Percentiles rank a stretch among this genome's conserved stretches.
Conservation (phyloP, 2,797 vertebrate genomes). For the Sebastes minor region DNA sequence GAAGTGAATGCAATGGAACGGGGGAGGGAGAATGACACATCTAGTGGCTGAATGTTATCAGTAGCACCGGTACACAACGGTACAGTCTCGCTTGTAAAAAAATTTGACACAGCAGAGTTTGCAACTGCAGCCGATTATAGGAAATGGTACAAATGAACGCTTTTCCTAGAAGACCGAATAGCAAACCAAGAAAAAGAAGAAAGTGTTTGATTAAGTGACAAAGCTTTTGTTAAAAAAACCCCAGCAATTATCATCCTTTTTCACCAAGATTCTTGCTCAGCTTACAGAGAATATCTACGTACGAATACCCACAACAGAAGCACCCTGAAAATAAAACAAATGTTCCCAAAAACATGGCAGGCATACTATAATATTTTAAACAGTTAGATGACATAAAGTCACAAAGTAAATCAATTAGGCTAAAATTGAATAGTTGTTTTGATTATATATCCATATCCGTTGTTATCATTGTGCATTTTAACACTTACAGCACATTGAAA, state of each 20-base stretch:
- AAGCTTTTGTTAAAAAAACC: background rate
- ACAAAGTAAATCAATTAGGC: no score
- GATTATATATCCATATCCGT: no score
- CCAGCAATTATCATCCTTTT: background rate
- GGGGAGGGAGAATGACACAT: no score
- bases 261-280: background rate
- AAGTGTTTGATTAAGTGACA: background rate
- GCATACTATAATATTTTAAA: no score
- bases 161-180: background rate
- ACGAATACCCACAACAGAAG: background rate
- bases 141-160: background rate
- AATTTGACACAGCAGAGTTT: background rate
- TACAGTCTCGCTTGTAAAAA: background rate
- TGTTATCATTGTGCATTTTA: background rate
- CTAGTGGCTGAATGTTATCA: no score
- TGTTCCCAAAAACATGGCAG: background rate
- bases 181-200: background rate
- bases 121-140: background rate
- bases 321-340: fast-evolving
- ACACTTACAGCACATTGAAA: background rate
- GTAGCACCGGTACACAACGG: no score
- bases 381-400: no score
- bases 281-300: background rate
- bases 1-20: no score
- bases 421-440: no score